phyloP scores from a whole-genome alignment of 2,888 invertebrate species.

The Lasioglossum calceatum region DNA sequence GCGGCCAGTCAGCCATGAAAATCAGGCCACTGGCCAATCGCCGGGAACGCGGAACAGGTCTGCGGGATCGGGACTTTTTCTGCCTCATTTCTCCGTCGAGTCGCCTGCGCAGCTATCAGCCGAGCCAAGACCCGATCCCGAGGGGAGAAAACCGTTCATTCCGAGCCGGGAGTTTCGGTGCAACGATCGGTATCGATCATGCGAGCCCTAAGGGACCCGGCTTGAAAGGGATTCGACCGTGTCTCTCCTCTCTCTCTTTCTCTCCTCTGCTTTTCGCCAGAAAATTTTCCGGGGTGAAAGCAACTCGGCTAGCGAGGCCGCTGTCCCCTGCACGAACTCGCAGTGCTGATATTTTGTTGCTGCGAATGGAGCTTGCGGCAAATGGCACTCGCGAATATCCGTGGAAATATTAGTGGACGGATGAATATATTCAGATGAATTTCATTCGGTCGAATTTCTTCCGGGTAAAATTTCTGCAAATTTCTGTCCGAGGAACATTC shows the following conservation, averaged over 20 bases:
- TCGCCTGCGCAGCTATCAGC: slow-evolving; percentile 42
- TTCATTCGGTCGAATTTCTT: neutral
- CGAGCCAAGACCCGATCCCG: neutral
- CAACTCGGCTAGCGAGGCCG: neutral
- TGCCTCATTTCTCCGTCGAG: slow-evolving; percentile 65
- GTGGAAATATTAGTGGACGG: neutral
- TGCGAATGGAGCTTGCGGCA: neutral
- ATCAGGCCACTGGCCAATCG: slow-evolving; percentile 79
- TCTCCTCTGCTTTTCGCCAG: neutral
- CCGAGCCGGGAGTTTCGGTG: neutral
- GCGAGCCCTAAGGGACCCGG: slow-evolving; percentile 2
- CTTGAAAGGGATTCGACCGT: neutral
- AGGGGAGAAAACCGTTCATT: neutral
- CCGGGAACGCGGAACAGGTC: slow-evolving; percentile 62
- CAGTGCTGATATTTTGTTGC: neutral
- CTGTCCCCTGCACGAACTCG: neutral
- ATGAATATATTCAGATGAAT: neutral
- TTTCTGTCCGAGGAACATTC: neutral
- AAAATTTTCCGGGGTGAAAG: slow-evolving; percentile 3
- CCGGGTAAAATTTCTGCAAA: neutral
- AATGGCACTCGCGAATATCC: neutral
- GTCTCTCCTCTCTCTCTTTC: neutral
- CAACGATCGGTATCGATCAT: slow-evolving; percentile 33
- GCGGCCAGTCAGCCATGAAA: slow-evolving; percentile 70
- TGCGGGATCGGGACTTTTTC: slow-evolving; percentile 63